Conservation (phyloP, 2,797 vertebrate genomes). For the Diplodus sargus region DNA sequence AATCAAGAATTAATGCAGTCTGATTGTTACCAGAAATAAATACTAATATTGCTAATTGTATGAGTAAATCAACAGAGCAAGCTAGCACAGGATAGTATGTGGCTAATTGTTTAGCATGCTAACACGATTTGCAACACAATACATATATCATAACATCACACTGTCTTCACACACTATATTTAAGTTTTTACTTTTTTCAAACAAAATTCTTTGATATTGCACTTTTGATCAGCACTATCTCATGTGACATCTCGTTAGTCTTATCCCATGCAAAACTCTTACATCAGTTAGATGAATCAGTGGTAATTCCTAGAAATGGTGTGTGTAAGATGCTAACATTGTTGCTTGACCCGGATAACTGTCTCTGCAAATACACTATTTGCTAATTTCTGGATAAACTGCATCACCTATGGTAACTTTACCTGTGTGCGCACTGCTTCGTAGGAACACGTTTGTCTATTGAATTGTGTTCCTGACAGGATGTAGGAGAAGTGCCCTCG, state of each 20-base stretch:
- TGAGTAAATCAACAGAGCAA: too few relatives aligned
- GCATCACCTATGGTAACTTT: constrained; percentile 39
- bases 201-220: background rate
- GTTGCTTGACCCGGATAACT: constrained; percentile 28
- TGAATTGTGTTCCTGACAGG: constrained; percentile 75
- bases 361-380: constrained; percentile 37
- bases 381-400: constrained; percentile 13
- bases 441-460: constrained; percentile 41
- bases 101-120: too few relatives aligned
- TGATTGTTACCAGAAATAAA: too few relatives aligned
- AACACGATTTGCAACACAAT: too few relatives aligned
- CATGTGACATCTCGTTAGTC: background rate
- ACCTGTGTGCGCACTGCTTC: constrained; percentile 42
- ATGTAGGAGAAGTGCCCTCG: constrained; percentile 77
- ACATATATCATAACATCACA: too few relatives aligned
- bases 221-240: background rate
- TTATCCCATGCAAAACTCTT: background rate
- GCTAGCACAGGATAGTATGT: too few relatives aligned
- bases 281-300: background rate
- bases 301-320: background rate
- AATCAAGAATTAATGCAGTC: background rate
- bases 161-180: too few relatives aligned
- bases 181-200: too few relatives aligned
- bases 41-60: too few relatives aligned
- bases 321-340: constrained; percentile 3